These are phyloP conservation scores for Calephelis nemesis DNA, from an alignment of 1,140 invertebrate genomes.

Conservation along the genomic window DNA sequence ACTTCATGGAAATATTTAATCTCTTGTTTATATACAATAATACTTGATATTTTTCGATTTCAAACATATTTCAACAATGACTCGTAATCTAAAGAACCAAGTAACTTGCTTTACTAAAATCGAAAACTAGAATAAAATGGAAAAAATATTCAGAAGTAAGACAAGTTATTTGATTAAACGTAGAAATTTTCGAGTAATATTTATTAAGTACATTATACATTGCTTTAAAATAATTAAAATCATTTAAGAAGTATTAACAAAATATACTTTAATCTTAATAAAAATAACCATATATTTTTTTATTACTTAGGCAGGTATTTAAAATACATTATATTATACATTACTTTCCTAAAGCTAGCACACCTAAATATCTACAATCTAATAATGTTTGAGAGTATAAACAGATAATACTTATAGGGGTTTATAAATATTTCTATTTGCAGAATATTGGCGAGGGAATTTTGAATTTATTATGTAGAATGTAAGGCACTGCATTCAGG, in stretches of 20 bases:
- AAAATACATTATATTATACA: conserved; percentile 1
- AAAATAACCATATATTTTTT: background rate
- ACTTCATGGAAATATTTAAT: background rate
- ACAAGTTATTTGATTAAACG: too few relatives aligned
- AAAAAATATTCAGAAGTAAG: too few relatives aligned
- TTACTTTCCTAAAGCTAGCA: conserved; percentile 1
- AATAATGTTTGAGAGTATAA: conserved; percentile 1
- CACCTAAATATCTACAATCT: background rate
- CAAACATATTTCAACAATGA: too few relatives aligned
- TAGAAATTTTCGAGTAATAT: too few relatives aligned
- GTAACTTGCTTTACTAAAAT: too few relatives aligned
- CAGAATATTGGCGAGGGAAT: background rate
- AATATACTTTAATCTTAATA: too few relatives aligned
- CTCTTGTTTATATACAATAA: background rate
- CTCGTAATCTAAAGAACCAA: too few relatives aligned
- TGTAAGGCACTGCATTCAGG: conserved; percentile 15
- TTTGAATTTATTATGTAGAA: conserved; percentile 5
- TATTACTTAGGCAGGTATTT: background rate
- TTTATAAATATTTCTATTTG: background rate
- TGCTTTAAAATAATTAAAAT: too few relatives aligned
- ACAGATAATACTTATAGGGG: conserved; percentile 2
- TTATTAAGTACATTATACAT: too few relatives aligned
- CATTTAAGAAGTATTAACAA: too few relatives aligned
- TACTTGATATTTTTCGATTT: too few relatives aligned
- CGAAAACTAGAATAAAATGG: too few relatives aligned